A percentile compares a stretch with the other conserved stretches of the same genome.
Conservation (phyloP, 1,140 invertebrate species). For the Drosophila aff. region DNA sequence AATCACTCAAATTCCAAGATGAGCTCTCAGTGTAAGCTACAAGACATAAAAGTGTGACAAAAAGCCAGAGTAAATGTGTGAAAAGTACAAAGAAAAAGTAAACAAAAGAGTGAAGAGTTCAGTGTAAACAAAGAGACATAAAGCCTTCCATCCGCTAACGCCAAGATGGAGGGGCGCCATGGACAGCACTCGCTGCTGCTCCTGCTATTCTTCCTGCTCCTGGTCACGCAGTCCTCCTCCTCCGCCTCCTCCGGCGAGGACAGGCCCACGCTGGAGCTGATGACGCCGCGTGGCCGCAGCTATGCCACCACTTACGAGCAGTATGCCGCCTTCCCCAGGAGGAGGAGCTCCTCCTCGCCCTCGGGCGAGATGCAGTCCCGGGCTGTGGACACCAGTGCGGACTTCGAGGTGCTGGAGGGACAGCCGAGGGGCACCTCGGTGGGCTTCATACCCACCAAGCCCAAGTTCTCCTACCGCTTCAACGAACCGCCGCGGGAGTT, state of each 20-base stretch:
- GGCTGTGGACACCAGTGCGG: slow-evolving; percentile 93
- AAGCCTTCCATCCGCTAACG: slow-evolving; percentile 24
- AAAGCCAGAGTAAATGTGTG: slow-evolving; percentile 14
- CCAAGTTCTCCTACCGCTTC: slow-evolving; percentile 95
- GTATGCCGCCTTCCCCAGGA: slow-evolving; percentile 74
- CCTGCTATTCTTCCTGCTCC: slow-evolving; percentile 46
- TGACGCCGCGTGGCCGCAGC: slow-evolving; percentile 64
- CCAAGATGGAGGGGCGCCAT: slow-evolving; percentile 31
- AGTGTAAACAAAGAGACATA: slow-evolving; percentile 13
- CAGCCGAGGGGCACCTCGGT: slow-evolving; percentile 92
- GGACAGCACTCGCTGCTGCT: slow-evolving; percentile 15
- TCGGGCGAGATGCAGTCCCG: slow-evolving; percentile 92
- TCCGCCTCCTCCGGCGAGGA: slow-evolving; percentile 15
- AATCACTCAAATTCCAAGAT: slow-evolving; percentile 15
- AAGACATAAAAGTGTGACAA: slow-evolving; percentile 34
- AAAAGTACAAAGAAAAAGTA: slow-evolving; percentile 5
- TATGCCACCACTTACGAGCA: slow-evolving; percentile 77
- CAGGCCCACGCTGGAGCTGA: slow-evolving; percentile 34
- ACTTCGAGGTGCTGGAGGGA: slow-evolving; percentile 93
- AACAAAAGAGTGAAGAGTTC: neutral
- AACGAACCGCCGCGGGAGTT: slow-evolving; percentile 95
- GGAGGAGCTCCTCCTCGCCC: slow-evolving; percentile 74
- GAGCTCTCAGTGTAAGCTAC: slow-evolving; percentile 23
- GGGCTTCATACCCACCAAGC: slow-evolving; percentile 93
- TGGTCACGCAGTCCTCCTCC: slow-evolving; percentile 20